Conservation (phyloP, 2,888 invertebrate genomes). For the Clepsis dumicolana region DNA sequence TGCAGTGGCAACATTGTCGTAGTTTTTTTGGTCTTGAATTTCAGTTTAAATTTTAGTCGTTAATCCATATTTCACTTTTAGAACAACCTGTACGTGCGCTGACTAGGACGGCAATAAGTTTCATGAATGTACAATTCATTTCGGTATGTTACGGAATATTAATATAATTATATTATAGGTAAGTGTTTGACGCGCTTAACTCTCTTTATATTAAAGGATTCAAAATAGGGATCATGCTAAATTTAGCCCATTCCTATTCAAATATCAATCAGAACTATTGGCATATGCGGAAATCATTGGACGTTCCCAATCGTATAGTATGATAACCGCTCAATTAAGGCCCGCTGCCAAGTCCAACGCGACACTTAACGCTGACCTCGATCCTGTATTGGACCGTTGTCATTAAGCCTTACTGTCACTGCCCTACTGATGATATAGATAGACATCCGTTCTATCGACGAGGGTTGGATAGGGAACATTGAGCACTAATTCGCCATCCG, state of each 20-base stretch:
- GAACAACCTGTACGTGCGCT: too few species aligned
- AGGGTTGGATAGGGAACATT: slow-evolving; percentile 67
- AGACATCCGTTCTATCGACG: slow-evolving; percentile 69
- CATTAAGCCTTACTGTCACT: slow-evolving; percentile 74
- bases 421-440: slow-evolving; percentile 67
- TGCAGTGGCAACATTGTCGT: neutral
- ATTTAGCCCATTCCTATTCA: neutral
- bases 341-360: slow-evolving; percentile 72
- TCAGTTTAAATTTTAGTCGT: too few species aligned
- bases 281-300: slow-evolving; percentile 28
- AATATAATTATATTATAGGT: too few species aligned
- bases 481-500: slow-evolving; percentile 50
- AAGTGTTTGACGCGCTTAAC: too few species aligned
- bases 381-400: slow-evolving; percentile 76
- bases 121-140: too few species aligned
- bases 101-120: too few species aligned
- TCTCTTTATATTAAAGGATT: too few species aligned
- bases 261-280: slow-evolving; percentile 16
- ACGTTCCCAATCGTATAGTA: slow-evolving; percentile 46
- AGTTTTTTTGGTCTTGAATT: neutral
- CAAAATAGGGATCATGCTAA: neutral
- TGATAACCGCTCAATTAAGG: slow-evolving; percentile 74
- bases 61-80: too few species aligned
- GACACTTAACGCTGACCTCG: slow-evolving; percentile 78
- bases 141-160: too few species aligned